Conservation (phyloP, 2,888 invertebrate genomes). For the Diarsia dahlii region DNA sequence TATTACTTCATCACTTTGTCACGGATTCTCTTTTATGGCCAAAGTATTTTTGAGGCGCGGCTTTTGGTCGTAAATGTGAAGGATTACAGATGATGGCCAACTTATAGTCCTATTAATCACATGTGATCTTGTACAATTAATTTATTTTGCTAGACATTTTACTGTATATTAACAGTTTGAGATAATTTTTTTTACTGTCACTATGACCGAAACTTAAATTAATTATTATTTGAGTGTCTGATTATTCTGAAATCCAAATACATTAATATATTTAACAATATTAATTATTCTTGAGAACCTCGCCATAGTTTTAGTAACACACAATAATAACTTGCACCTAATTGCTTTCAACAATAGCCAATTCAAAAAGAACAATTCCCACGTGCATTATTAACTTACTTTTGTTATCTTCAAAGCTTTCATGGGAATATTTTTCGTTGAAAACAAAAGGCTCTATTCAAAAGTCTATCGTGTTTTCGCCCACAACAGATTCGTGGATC, state of each 20-base stretch:
- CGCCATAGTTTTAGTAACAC: neutral
- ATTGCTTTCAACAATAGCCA: neutral
- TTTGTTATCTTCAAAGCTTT: slow-evolving; percentile 73
- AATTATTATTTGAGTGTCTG: neutral
- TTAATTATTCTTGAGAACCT: neutral
- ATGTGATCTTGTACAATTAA: slow-evolving; percentile 28
- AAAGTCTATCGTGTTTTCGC: slow-evolving; percentile 82
- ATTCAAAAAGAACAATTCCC: slow-evolving; percentile 53
- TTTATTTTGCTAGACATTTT: slow-evolving; percentile 10
- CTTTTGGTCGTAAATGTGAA: slow-evolving; percentile 51
- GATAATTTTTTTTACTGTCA: neutral
- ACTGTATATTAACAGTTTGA: too few species aligned
- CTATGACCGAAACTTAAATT: neutral
- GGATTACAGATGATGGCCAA: slow-evolving; percentile 47
- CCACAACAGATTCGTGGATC: slow-evolving; percentile 82
- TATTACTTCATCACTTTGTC: slow-evolving; percentile 71
- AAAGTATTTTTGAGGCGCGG: slow-evolving; percentile 50
- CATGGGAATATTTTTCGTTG: slow-evolving; percentile 74
- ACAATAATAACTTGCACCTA: neutral
- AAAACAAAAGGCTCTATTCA: slow-evolving; percentile 82
- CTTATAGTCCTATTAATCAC: slow-evolving; percentile 55
- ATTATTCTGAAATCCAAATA: neutral
- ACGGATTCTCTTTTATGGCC: slow-evolving; percentile 58
- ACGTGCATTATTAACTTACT: slow-evolving; percentile 65
- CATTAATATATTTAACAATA: too few species aligned